Base-by-base conservation (phyloP, 2,797 vertebrate species). In the Sebastes melanostomus region DNA sequence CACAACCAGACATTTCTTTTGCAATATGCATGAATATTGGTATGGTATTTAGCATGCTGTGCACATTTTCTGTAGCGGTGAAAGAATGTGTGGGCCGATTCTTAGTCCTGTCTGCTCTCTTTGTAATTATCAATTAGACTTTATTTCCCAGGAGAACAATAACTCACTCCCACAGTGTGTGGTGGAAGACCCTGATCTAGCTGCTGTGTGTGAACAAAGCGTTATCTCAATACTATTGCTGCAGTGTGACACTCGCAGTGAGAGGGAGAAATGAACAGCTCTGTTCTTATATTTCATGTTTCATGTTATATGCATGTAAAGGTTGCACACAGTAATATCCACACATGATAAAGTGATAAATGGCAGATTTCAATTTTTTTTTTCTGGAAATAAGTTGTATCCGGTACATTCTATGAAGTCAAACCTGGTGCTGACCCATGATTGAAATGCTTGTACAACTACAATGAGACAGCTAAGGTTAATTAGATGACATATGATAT, bases 91-190 rank as follows among this genome's bases (percentile, higher is more conserved):
- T 84, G 84, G 87, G 88, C 81, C 36, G 62, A 79, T 76, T 91
- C 80, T 73, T 77, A 13, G 75, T 72, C 82, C 72, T 78, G 22
- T 84, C 80, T 90, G 89, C 88, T 90, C 87, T 86, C 81, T 89
- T 78, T 89, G 80, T 90, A 92, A 93, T 93, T 92, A 94, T 93
- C 92, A 93, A 93, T 94, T 92, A 91, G 88, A 87, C 77, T 86
- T 90, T 88, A 92, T 91, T 91, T 94, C 89, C 89, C 90, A 42
- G 70, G 83, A 84, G 93, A 78, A 85, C 82, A 86, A 83, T 90
- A 94, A 91, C 82, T 91, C 87, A 85, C 82, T 81, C 70, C 83
- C 72, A 78, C 72, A 55, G 71, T 86, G 84, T 87, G 83, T 65
- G 85, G 70, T 73, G 60, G 76, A 82, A 79, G 85, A 88, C 27